Conservation (phyloP, 1,140 invertebrate genomes). For the Catajapyx aquilonaris region DNA sequence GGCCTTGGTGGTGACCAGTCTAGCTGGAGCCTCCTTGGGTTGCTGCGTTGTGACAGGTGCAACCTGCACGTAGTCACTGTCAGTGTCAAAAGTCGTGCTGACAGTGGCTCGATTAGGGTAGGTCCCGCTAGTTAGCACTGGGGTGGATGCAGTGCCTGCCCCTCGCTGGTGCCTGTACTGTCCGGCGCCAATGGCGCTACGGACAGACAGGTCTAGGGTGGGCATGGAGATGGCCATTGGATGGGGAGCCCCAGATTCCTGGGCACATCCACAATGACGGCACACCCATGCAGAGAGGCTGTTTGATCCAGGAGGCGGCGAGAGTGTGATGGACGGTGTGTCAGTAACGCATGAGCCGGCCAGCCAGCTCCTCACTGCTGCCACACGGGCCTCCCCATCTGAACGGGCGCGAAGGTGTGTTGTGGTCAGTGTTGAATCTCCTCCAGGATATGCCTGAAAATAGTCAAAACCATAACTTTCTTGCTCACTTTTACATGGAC, state of each 20-base stretch:
- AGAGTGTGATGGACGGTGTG: too few relatives aligned
- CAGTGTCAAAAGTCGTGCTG: slow-evolving; percentile 60
- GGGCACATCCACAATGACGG: background rate
- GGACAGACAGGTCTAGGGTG: slow-evolving; percentile 19
- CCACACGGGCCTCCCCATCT: too few relatives aligned
- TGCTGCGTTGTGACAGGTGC: too few relatives aligned
- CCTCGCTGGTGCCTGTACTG: slow-evolving; percentile 45
- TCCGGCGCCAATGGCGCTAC: slow-evolving; percentile 24
- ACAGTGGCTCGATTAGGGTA: slow-evolving; percentile 51
- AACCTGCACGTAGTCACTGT: slow-evolving; percentile 69
- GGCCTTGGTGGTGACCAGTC: slow-evolving; percentile 37
- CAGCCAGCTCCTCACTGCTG: too few relatives aligned
- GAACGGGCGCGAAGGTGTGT: background rate
- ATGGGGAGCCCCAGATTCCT: slow-evolving; percentile 11
- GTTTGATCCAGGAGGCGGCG: too few relatives aligned
- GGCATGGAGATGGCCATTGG: slow-evolving; percentile 11
- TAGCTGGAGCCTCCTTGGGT: slow-evolving; percentile 36
- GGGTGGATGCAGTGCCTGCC: too few relatives aligned
- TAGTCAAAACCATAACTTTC: background rate
- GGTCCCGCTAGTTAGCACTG: slow-evolving; percentile 11
- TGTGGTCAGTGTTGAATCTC: background rate
- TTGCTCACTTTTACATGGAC: background rate
- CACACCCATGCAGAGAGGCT: background rate
- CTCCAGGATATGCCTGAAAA: background rate
- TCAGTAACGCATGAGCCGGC: too few relatives aligned